Percentiles rank a stretch among this genome's conserved stretches.
phyloP scores from a whole-genome alignment of 2,113 vertebrate species.

The Tapirus terrestris region DNA sequence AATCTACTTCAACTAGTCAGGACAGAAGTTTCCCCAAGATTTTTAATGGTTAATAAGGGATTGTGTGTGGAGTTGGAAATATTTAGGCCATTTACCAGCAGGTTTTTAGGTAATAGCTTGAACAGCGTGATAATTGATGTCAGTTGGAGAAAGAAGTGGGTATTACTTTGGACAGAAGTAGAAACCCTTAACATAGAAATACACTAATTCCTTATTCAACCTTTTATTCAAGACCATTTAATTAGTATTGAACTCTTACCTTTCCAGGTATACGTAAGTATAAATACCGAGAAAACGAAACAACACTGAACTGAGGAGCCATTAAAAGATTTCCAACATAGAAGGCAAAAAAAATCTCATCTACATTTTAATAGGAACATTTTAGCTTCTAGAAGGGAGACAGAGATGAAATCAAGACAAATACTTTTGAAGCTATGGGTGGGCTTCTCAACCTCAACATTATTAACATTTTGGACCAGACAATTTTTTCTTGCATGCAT shows the following conservation, averaged over 20 bases:
- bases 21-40: neutral
- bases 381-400: neutral
- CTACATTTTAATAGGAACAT: neutral
- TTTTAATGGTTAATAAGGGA: neutral
- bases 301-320: neutral
- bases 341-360: neutral
- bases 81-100: neutral
- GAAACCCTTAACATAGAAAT: neutral
- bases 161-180: neutral
- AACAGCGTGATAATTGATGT: neutral
- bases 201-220: neutral
- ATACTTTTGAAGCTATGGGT: neutral
- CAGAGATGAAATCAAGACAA: neutral
- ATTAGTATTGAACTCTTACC: neutral
- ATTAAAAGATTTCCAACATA: neutral
- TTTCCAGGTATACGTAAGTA: neutral
- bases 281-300: neutral
- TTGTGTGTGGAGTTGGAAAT: neutral
- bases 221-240: neutral
- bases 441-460: neutral
- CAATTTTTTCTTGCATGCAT: neutral
- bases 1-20: neutral
- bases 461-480: neutral
- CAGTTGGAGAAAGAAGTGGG: neutral
- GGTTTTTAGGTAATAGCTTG: neutral